Percentiles rank a stretch among this genome's conserved stretches.
phyloP scores from a whole-genome alignment of 2,888 invertebrate species.

The Conus canariensis region DNA sequence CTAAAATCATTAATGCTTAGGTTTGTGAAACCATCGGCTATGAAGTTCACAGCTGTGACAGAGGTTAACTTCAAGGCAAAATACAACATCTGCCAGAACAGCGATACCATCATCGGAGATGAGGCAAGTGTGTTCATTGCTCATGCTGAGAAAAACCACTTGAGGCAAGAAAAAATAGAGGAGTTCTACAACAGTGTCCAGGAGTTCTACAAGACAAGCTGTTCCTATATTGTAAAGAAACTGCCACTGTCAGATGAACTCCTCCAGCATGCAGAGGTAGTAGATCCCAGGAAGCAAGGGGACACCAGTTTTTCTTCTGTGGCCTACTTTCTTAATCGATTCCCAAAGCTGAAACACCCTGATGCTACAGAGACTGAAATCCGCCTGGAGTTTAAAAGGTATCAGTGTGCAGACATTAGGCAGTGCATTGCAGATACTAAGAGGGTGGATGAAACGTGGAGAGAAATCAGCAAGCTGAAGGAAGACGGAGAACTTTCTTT shows the following conservation, averaged over 20 bases:
- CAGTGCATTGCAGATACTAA: too few relatives aligned
- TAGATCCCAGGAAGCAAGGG: too few relatives aligned
- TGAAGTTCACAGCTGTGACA: too few relatives aligned
- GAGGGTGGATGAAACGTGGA: too few relatives aligned
- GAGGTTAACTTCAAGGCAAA: too few relatives aligned
- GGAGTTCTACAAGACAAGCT: constrained; percentile 27
- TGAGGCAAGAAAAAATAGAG: not conserved
- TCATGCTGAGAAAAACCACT: not conserved
- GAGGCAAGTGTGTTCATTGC: constrained; percentile 3
- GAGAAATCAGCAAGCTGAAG: too few relatives aligned
- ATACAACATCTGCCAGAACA: too few relatives aligned
- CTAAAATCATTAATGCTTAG: constrained; percentile 10
- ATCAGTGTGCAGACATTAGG: too few relatives aligned
- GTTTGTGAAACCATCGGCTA: constrained; percentile 50
- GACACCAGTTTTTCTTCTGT: too few relatives aligned
- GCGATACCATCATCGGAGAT: too few relatives aligned
- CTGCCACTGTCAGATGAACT: constrained; percentile 37
- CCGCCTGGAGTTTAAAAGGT: too few relatives aligned
- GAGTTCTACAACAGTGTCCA: constrained; percentile 41
- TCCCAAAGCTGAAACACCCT: constrained; percentile 2
- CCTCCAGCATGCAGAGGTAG: constrained; percentile 38
- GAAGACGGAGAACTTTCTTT: too few relatives aligned
- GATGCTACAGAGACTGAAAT: not conserved
- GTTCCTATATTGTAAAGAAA: constrained; percentile 41
- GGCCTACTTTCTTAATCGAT: not conserved